Base-by-base conservation (phyloP, 2,113 vertebrate species). In the Strix aluco region DNA sequence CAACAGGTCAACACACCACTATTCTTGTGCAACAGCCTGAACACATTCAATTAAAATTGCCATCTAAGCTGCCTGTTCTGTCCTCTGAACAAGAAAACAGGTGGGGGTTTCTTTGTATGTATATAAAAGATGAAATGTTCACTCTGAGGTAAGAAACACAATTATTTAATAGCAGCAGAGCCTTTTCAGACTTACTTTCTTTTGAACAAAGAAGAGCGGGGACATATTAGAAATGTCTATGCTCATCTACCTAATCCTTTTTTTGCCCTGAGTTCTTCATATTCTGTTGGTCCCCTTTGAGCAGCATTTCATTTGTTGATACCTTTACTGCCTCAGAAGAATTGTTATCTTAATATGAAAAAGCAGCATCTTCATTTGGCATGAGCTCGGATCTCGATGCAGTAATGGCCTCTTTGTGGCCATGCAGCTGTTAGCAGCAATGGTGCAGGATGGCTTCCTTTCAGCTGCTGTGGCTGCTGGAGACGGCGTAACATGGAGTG, bases 31-130 rank as follows among this genome's bases (percentile, higher is more conserved):
- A 81, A 27, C 54, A 75, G 88, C 65, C 82, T 3, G 32, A 79
- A 65, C 25, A 30, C 15, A 9, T 58, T 89, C 80, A 84, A 91
- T 97, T 97, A 79, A 92, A 91, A 65, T 82, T 73, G 40, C 62
- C 23, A 65, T 91, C 77, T 72, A 29, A 91, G 83, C 92, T 96
- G 70, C 84, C 61, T 73, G 38, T 89, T 94, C 70, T 10, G 19
- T 91, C 27, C 49, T 80, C 65, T 85, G 34, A 75, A 84, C 88
- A 75, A 70, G 44, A 74, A 81, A 81, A 42, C 54, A 75, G 81
- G 40, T 89, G 57, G 70, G 25, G 83, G 47, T 15, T 93, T 89
- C 91, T 94, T 92, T 95, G 47, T 92, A 32, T 29, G 30, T 52
- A 6, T 74, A 82, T 61, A 83, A 77, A 89, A 91, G 81, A 91